Evolutionary conservation across 2,113 vertebrate species (phyloP), one percentile per base, ranked within the genome.

Genomic region (Pitta sordida): DNA sequence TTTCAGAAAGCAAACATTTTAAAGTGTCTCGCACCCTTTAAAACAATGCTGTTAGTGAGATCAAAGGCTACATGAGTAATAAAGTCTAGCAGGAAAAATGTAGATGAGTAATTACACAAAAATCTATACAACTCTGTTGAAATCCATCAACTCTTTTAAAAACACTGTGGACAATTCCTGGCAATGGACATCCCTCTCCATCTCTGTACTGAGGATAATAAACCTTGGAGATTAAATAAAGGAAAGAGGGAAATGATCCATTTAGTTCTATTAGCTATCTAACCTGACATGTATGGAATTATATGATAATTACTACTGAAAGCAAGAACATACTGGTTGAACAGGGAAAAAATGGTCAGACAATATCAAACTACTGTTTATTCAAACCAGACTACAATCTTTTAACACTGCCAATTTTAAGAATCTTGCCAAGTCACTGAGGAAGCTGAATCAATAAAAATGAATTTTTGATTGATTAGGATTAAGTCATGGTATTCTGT

Each of bases 401-500:
- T 62, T 90, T 71, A 92, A 23, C n/a, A 53, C 59, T 94, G 69
- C 44, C 87, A 63, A 27, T 92, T 96, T 96, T 71, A 92, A 83
- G 58, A 96, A 75, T 46, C 52, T 93, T 95, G 80, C 79, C 73
- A 93, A 92, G 78, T 89, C 69, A 80, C 80, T 44, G 67, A 91
- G 76, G 81, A 96, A 94, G 85, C 86, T 96, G 95, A 97, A 93
- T 92, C 89, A 91, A 95, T 88, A 93, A 91, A 96, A 97, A 95
- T 91, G 51, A 94, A 49, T 62, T 96, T 96, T 91, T 96, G 94
- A 96, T 97, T 96, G 94, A 97, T 97, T 97, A 95, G 26, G 60
- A 93, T 48, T 89, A 94, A 74, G 62, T 68, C 53, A 68, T n/a
- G 6, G 10, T 55, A 89, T 96, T 94, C 63, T 29, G 76, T 95